These are phyloP conservation scores for Tokudaia muenninki DNA, from an alignment of 2,797 vertebrate genomes.

Conservation along the genomic window DNA sequence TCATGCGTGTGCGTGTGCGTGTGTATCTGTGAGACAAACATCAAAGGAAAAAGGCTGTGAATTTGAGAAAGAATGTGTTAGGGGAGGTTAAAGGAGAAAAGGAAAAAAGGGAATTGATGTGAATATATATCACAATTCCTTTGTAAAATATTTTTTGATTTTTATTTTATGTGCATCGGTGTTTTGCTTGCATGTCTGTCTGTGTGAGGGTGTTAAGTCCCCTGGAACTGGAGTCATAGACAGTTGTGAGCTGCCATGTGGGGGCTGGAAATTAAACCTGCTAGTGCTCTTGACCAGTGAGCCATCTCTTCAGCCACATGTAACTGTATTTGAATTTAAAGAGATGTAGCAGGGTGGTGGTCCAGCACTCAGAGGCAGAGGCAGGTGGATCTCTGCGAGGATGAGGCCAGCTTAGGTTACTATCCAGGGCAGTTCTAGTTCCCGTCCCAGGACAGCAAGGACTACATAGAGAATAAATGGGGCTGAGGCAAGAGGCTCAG, in stretches of 20 bases:
- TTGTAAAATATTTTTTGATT: background rate
- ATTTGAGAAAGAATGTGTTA: background rate
- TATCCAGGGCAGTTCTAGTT: background rate
- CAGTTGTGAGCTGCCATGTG: background rate
- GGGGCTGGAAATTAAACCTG: background rate
- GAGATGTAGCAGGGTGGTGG: no score
- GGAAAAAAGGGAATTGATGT: background rate
- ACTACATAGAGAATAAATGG: background rate
- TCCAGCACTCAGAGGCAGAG: background rate
- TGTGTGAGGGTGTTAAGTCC: background rate
- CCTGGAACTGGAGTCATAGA: background rate
- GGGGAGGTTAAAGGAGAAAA: background rate
- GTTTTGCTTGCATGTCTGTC: background rate
- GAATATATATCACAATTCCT: background rate
- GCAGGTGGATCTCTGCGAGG: background rate
- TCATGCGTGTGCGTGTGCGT: no score
- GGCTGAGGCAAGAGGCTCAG: background rate
- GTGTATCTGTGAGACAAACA: no score
- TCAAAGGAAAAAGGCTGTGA: background rate
- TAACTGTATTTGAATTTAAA: no score
- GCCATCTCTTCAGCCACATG: no score
- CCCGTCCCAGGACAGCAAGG: background rate
- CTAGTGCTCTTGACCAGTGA: no score
- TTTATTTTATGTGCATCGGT: background rate
- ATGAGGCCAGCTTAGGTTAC: background rate